Evolutionary conservation across 2,888 invertebrate genomes (phyloP).

Genomic region (Cylindroiulus punctatus): DNA sequence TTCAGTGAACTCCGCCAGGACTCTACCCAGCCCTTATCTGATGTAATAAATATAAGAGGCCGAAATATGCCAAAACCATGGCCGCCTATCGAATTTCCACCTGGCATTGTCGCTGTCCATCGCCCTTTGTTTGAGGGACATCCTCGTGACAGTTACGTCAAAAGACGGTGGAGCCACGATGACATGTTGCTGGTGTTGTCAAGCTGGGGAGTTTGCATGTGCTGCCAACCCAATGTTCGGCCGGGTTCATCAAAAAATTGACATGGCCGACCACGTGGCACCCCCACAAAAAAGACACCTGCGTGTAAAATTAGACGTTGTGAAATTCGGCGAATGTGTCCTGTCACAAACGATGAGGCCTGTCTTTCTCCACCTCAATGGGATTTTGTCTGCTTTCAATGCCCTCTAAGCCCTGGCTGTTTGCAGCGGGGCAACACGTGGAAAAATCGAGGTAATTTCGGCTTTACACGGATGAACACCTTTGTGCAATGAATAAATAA

Average conservation of each 20-base stretch:
- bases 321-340: background rate
- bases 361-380: background rate
- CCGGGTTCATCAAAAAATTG: background rate
- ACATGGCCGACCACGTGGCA: conserved; percentile 37
- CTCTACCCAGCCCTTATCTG: conserved; percentile 15
- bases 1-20: background rate
- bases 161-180: background rate
- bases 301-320: conserved; percentile 38
- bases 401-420: background rate
- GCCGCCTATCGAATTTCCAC: background rate
- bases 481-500: background rate
- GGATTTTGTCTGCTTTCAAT: background rate
- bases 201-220: background rate
- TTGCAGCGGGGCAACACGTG: background rate
- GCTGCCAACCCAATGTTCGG: conserved; percentile 27
- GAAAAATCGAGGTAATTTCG: conserved; percentile 30
- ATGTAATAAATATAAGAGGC: conserved; percentile 11
- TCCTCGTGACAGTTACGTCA: conserved; percentile 30
- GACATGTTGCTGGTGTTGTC: conserved; percentile 45
- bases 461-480: conserved; percentile 29
- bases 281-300: conserved; percentile 31
- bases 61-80: background rate
- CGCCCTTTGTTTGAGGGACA: background rate
- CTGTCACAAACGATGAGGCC: background rate
- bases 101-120: background rate